A percentile compares a stretch with the other conserved stretches of the same genome.
Evolutionary conservation across 2,888 invertebrate genomes (phyloP).

Genomic region (Tiphia femorata): DNA sequence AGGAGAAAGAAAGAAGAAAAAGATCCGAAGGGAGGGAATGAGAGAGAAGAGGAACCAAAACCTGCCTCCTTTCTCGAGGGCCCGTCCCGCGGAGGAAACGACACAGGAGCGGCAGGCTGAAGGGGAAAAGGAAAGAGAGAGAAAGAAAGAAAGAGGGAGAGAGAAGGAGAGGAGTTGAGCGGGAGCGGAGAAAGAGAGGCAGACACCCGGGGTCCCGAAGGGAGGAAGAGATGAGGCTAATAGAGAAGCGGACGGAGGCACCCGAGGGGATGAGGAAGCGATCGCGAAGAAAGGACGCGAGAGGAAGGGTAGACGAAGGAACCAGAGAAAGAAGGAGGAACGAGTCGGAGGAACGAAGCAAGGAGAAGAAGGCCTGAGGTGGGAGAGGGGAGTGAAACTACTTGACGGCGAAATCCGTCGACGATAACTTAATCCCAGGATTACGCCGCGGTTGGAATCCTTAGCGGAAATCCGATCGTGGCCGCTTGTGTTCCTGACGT

Average conservation of each 20-base stretch:
- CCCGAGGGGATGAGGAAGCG: not conserved
- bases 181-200: slow-evolving; percentile 22
- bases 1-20: too few relatives aligned
- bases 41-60: slow-evolving; percentile 11
- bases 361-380: too few relatives aligned
- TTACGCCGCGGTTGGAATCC: slow-evolving; percentile 40
- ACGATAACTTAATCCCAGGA: slow-evolving; percentile 60
- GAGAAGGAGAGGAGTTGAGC: slow-evolving; percentile 22
- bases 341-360: not conserved
- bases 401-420: slow-evolving; percentile 61
- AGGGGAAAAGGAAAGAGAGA: not conserved
- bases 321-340: not conserved
- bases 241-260: slow-evolving; percentile 27
- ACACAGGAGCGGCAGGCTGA: slow-evolving; percentile 1
- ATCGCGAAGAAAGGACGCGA: slow-evolving; percentile 2
- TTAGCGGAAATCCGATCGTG: slow-evolving; percentile 50
- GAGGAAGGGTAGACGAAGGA: not conserved
- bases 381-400: slow-evolving; percentile 34
- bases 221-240: slow-evolving; percentile 35
- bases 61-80: slow-evolving; percentile 36
- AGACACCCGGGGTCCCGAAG: slow-evolving; percentile 14
- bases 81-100: slow-evolving; percentile 20
- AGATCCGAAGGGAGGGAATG: slow-evolving; percentile 16
- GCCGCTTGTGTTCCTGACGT: slow-evolving; percentile 16
- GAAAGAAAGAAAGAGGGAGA: slow-evolving; percentile 11